These are phyloP conservation scores for Automeris io DNA, from an alignment of 2,888 invertebrate genomes.

Conservation along the genomic window DNA sequence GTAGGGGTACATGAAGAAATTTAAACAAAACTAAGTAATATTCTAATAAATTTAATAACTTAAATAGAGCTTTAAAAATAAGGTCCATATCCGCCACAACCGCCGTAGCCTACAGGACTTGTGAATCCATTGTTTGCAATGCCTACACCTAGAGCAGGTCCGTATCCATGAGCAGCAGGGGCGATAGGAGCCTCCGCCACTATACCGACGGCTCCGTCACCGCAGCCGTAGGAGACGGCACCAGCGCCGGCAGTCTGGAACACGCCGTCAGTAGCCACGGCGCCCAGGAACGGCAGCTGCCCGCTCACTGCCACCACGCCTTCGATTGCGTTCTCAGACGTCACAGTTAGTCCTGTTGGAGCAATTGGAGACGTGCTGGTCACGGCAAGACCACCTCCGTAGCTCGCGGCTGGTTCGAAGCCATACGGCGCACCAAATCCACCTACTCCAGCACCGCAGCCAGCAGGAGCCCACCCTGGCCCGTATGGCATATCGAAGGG, in stretches of 20 bases:
- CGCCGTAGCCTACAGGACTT: background rate
- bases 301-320: conserved; percentile 5
- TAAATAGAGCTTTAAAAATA: background rate
- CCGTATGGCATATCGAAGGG: conserved; percentile 1
- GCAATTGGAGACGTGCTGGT: conserved; percentile 3
- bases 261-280: conserved; percentile 5
- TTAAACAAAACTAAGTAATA: too few relatives aligned
- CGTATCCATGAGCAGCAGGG: conserved; percentile 1
- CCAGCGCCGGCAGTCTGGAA: conserved; percentile 7
- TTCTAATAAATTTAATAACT: too few relatives aligned
- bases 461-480: background rate
- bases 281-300: conserved; percentile 8
- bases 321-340: conserved; percentile 6
- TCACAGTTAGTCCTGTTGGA: conserved; percentile 12
- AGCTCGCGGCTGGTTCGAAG: conserved; percentile 5
- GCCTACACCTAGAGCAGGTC: background rate
- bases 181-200: background rate
- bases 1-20: too few relatives aligned
- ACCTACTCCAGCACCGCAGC: background rate
- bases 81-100: background rate
- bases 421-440: background rate
- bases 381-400: conserved; percentile 8
- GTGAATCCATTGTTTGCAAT: background rate
- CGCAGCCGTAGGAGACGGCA: conserved; percentile 19
- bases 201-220: conserved; percentile 14